Evolutionary conservation across 2,113 vertebrate species (phyloP), one percentile per base, ranked within the genome.

Genomic region (Brienomyrus longianalis): DNA sequence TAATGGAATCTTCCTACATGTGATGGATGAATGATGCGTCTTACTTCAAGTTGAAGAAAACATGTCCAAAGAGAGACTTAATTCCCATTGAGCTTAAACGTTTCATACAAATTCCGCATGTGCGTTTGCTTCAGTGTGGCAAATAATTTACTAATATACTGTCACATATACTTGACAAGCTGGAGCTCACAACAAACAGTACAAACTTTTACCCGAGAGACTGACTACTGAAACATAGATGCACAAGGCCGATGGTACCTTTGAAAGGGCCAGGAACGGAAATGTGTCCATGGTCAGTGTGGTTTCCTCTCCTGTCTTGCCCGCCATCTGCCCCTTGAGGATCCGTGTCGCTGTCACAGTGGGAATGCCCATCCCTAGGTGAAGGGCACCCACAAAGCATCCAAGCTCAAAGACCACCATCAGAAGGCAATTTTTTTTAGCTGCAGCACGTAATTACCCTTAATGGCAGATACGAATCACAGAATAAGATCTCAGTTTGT

Each of bases 341-440:
- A 97, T 96, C 50, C 96, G 93, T 0, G 96, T 90, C 39, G 96
- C 96, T 1, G 96, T 97, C 89, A 97, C 94, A 15, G 96, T 97
- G 10, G 96, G 45, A 9, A 97, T 5, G 31, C 96, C 96, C 96
- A 97, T 97, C 70, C 96, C 96, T 97, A 89, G 47, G 31, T 13
- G 45, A 51, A 86, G 48, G 1, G 4, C 83, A 86, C 4, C 51
- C 51, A 54, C 85, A 86, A 17, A 47, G 48, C 45, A 47, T 84
- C 47, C 83, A n/a, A n/a, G 62, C 62, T 70, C n/a, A 70, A 70
- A 31, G 62, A 11, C 74, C n/a, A 43, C 31, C 74, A 39, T 19
- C 31, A 43, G 27, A 13, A 74, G 31, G 31, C 9, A 11, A 74
- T 15, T 27, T 27, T 15, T 5, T 35, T 74, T 35, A 74, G 35